Percentiles rank a stretch among this genome's conserved stretches.
Conservation (phyloP, 2,888 invertebrate species). For the Fabriciana adippe region DNA sequence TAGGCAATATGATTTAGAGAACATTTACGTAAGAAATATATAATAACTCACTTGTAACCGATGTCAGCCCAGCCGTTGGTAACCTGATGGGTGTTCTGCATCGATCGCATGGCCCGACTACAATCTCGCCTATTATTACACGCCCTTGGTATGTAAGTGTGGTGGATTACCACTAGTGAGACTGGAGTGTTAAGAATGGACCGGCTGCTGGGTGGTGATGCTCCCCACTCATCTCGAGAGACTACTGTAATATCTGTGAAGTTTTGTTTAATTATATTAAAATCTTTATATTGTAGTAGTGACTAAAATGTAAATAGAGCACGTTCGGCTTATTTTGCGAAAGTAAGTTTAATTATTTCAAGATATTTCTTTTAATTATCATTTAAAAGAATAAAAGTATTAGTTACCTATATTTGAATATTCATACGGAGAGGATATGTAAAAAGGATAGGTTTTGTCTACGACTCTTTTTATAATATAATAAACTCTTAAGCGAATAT, state of each 20-base stretch:
- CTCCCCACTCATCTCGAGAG: constrained; percentile 82
- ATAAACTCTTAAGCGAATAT: background rate
- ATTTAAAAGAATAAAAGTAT: background rate
- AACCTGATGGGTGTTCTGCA: constrained; percentile 85
- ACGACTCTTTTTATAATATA: no score
- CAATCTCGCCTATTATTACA: constrained; percentile 81
- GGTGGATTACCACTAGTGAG: constrained; percentile 86
- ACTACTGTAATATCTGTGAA: constrained; percentile 39
- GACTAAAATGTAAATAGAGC: no score
- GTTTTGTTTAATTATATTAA: background rate
- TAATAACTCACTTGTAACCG: constrained; percentile 78
- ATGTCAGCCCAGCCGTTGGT: constrained; percentile 85
- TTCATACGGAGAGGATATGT: no score
- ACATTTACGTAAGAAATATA: background rate
- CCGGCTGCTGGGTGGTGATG: constrained; percentile 69
- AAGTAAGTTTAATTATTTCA: no score
- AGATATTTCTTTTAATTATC: background rate
- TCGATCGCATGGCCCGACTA: constrained; percentile 81
- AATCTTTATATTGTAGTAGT: no score
- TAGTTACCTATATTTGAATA: no score
- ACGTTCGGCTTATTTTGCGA: no score
- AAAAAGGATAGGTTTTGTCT: no score
- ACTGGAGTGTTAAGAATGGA: constrained; percentile 79
- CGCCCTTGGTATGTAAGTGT: constrained; percentile 83
- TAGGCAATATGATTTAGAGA: background rate